Evolutionary conservation across 2,888 invertebrate genomes (phyloP).

Genomic region (Macrophya annulata): DNA sequence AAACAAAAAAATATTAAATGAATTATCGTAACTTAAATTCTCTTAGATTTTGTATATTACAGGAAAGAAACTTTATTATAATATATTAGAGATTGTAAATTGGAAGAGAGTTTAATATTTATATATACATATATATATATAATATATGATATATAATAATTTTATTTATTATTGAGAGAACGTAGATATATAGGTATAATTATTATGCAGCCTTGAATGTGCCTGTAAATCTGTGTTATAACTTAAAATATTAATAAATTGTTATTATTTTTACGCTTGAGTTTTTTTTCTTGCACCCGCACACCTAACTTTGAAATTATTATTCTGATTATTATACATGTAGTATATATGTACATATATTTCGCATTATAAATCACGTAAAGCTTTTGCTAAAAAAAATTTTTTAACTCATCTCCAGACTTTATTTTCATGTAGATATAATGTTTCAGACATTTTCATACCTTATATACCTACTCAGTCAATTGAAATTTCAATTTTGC

Average conservation of each 20-base stretch:
- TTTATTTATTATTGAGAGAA: slow-evolving; percentile 19
- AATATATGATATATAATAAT: slow-evolving; percentile 27
- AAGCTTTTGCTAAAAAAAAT: neutral
- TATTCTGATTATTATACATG: neutral
- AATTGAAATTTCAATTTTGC: neutral
- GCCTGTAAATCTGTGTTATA: slow-evolving; percentile 75
- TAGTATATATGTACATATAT: neutral
- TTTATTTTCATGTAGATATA: neutral
- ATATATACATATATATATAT: slow-evolving; percentile 1
- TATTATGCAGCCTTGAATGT: slow-evolving; percentile 66
- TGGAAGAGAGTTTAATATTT: neutral
- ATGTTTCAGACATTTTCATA: neutral
- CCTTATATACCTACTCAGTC: neutral
- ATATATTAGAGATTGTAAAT: neutral
- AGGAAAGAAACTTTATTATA: too few species aligned
- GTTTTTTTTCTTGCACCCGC: slow-evolving; percentile 71
- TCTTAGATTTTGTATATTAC: neutral
- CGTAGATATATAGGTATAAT: neutral
- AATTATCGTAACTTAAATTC: neutral
- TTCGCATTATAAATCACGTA: neutral
- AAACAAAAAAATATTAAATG: neutral
- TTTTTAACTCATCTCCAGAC: neutral
- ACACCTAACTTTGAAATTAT: slow-evolving; percentile 49
- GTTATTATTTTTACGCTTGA: slow-evolving; percentile 73
- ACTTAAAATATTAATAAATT: slow-evolving; percentile 74